A percentile compares a stretch with the other conserved stretches of the same genome.
These are phyloP conservation scores for Mormoops blainvillei DNA, from an alignment of 2,113 vertebrate species.

Conservation along the genomic window DNA sequence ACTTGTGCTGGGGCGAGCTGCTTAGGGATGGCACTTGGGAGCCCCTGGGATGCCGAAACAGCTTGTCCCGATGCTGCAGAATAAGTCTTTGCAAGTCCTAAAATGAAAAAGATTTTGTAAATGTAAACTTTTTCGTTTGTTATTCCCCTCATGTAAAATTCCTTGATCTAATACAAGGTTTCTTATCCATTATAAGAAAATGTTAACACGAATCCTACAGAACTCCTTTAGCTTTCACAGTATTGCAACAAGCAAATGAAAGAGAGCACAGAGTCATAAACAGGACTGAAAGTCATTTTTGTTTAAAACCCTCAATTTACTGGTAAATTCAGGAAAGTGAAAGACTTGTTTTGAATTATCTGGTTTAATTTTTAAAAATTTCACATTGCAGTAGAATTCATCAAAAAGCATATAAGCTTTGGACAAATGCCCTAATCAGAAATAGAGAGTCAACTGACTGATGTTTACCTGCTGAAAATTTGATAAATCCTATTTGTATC, in stretches of 20 bases:
- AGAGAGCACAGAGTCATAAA: not conserved
- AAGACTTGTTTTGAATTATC: not conserved
- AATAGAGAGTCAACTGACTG: not conserved
- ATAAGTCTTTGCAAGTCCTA: conserved; percentile 89
- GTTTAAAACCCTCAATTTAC: not conserved
- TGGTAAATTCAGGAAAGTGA: not conserved
- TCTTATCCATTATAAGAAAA: not conserved
- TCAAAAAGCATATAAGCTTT: not conserved
- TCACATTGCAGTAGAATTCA: not conserved
- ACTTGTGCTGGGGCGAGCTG: conserved; percentile 78
- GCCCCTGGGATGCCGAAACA: conserved; percentile 63
- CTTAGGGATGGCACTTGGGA: conserved; percentile 24
- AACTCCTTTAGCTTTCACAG: not conserved
- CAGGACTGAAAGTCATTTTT: not conserved
- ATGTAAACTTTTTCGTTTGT: not conserved
- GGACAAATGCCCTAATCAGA: not conserved
- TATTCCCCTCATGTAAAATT: not conserved
- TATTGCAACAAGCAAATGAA: not conserved
- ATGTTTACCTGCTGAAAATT: not conserved
- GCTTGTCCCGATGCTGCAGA: conserved; percentile 73
- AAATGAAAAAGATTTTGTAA: conserved; percentile 30
- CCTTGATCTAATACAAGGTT: not conserved
- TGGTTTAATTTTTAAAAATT: not conserved
- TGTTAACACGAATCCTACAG: not conserved
- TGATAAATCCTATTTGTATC: not conserved